A percentile compares a stretch with the other conserved stretches of the same genome.
These are phyloP conservation scores for Lagopus muta DNA, from an alignment of 2,113 vertebrate species.

Conservation along the genomic window DNA sequence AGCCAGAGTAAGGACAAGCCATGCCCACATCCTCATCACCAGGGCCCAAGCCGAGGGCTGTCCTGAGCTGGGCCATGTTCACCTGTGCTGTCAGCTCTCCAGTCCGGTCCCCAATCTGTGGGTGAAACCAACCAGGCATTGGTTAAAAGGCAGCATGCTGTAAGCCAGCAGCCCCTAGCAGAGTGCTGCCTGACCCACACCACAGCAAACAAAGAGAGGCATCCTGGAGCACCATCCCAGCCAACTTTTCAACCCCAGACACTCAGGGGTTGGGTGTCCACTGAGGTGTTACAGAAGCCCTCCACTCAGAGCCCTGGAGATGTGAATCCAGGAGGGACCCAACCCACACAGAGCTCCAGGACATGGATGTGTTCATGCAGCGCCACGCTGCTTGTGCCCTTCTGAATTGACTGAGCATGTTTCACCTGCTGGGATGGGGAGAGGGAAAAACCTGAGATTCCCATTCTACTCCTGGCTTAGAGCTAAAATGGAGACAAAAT, in stretches of 20 bases:
- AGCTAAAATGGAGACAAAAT: no score
- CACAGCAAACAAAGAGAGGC: background rate
- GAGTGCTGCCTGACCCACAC: background rate
- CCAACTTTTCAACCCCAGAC: background rate
- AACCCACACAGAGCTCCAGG: background rate
- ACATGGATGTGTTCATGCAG: no score
- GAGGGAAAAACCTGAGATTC: background rate
- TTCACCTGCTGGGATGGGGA: background rate
- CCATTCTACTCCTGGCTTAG: background rate
- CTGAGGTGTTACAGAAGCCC: background rate
- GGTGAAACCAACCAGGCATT: background rate
- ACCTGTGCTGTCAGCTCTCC: conserved; percentile 90
- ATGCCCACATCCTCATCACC: conserved; percentile 66
- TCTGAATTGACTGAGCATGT: background rate
- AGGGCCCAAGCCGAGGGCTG: conserved; percentile 79
- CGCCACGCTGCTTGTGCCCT: no score
- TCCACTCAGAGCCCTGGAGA: background rate
- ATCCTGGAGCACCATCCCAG: background rate
- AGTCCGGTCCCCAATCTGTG: conserved; percentile 88
- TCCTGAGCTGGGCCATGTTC: conserved; percentile 89
- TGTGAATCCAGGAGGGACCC: background rate
- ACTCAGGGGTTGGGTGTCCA: background rate
- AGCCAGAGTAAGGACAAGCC: conserved; percentile 82
- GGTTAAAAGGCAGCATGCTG: background rate
- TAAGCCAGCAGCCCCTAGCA: background rate